Evolutionary conservation across 2,113 vertebrate species (phyloP), one percentile per base, ranked within the genome.

Genomic region (Hassar affinis): DNA sequence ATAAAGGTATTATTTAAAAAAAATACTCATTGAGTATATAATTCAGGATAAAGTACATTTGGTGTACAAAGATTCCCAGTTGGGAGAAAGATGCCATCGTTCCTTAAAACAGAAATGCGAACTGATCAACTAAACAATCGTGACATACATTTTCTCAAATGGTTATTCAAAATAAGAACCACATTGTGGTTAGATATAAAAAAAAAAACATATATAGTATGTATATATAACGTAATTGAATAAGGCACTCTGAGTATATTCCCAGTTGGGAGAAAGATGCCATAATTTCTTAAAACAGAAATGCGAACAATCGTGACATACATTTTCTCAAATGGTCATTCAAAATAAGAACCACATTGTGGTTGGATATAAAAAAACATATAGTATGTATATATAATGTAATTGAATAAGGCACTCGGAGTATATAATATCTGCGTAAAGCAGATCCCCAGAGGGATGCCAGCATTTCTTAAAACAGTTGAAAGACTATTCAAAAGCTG

Each of bases 81-180:
- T 18, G 22, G 14, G 30, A 69, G 5, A 52, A 85, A 25, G 10
- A 68, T 3, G 54, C 18, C 3, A 59, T 61, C 7, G 27, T 79
- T 82, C 79, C 77, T 76, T 80, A 38, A 51, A 75, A 66, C 35
- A 57, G 81, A 68, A 86, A 64, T 47, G 18, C n/a, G n/a, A n/a
- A n/a, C n/a, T n/a, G n/a, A n/a, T n/a, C n/a, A n/a, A n/a, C n/a
- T n/a, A n/a, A n/a, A n/a, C n/a, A n/a, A n/a, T n/a, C n/a, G n/a
- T n/a, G n/a, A n/a, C n/a, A n/a, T n/a, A n/a, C n/a, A n/a, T n/a
- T n/a, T n/a, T n/a, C n/a, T n/a, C n/a, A n/a, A 74, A 14, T 76
- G 8, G 71, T 51, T 2, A 59, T 59, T 59, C 8, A 56, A 52
- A 52, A 56, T 0, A 51, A 66, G 25, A 69, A 71, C 52, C 77